A percentile compares a stretch with the other conserved stretches of the same genome.
phyloP scores from a whole-genome alignment of 2,888 invertebrate genomes.

The Nomada hirtipes region DNA sequence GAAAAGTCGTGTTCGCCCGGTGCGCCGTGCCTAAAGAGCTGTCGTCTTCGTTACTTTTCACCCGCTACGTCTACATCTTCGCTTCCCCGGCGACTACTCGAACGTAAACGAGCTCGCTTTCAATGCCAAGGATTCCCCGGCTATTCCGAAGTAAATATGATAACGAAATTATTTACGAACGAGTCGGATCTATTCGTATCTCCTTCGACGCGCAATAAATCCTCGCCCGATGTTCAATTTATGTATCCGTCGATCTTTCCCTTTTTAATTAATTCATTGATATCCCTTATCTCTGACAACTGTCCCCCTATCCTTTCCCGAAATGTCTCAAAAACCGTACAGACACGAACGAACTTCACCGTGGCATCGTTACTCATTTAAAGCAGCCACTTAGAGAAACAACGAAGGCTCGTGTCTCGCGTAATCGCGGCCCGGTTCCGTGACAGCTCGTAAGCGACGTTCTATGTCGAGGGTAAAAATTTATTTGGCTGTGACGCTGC shows the following conservation, averaged over 20 bases:
- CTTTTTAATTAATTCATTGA: no score
- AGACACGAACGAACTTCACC: neutral
- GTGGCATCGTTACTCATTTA: conserved; percentile 24
- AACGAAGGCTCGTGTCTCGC: conserved; percentile 32
- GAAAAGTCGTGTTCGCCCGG: conserved; percentile 71
- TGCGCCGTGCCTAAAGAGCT: conserved; percentile 68
- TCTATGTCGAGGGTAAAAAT: conserved; percentile 56
- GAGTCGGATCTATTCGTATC: no score
- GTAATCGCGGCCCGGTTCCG: conserved; percentile 37
- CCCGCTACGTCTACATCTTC: conserved; percentile 64
- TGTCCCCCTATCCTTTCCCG: no score
- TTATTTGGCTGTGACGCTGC: conserved; percentile 56
- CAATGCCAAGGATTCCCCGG: neutral
- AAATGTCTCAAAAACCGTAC: no score
- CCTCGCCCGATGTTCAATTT: no score
- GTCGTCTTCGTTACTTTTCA: conserved; percentile 65
- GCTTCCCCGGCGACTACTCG: neutral
- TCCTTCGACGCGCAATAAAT: no score
- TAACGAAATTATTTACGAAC: no score
- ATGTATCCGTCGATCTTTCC: no score
- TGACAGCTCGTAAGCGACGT: conserved; percentile 60
- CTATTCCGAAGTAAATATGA: no score
- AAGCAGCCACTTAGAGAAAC: conserved; percentile 36
- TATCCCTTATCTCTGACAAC: no score
- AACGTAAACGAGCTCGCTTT: neutral